Base-by-base conservation (phyloP, 2,888 invertebrate species). In the Acanthacorydalis orientalis region DNA sequence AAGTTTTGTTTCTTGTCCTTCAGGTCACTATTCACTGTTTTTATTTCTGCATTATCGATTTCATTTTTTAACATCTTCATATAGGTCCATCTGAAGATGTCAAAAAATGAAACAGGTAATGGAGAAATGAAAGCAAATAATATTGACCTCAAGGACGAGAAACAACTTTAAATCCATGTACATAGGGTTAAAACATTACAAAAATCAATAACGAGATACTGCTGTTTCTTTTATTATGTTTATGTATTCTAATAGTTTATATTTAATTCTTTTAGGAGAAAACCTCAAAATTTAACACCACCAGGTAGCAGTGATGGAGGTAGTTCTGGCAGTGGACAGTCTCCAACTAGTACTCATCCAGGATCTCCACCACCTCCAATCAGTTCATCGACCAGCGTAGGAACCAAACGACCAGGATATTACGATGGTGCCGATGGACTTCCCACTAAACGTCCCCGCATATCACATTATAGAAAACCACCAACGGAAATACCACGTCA, bases 241-340 rank as follows among this genome's bases (percentile, higher is more conserved):
- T 14, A 1, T 35, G 10, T 35, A 35, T 38, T 15, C 9, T 38
- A 38, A 38, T 23, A 32, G 49, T n/a, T n/a, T 23, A 23, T 23
- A 23, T 23, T 53, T 50, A 52, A 43, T 51, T 49, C 52, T 60
- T 62, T 23, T 65, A 83, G 86, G 65, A 83, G 86, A 63, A 90
- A 89, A 73, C 89, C 89, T 59, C 86, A 88, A 71, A 90, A 89
- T 68, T 72, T 90, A 59, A 90, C 89, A 51, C 89, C 90, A 51
- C 89, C 90, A 37, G 78, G 86, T 53, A 85, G 86, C 62, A 87
- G 86, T 58, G 89, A 89, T 61, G 77, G 77, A 50, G 77, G 80
- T 54, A 80, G 80, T 56, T 84, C 85, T 35, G 77, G 78, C 41
- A 79, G 80, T 56, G 84, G 87, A 40, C 85, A 85, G 59, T 87